phyloP scores from a whole-genome alignment of 2,888 invertebrate species.

The Panzeria rudis region DNA sequence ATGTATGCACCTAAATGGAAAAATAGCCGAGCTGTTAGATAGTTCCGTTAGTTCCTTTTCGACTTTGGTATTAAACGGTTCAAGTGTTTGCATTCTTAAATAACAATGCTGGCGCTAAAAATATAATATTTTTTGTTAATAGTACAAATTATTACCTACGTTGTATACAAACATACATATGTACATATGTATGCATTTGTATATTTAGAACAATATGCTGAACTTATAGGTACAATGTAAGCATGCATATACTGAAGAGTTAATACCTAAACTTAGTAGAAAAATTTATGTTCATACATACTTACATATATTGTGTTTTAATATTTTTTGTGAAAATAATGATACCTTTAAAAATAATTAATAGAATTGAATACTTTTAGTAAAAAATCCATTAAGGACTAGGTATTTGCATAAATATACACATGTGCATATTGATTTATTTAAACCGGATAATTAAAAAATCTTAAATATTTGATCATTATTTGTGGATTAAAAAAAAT shows the following conservation, averaged over 20 bases:
- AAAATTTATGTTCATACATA: neutral
- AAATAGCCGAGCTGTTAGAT: constrained; percentile 17
- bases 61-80: constrained; percentile 53
- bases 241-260: neutral
- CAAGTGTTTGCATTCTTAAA: neutral
- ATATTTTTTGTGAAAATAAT: no score
- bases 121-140: neutral
- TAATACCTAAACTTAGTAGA: neutral
- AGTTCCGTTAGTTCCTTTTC: constrained; percentile 50
- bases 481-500: no score
- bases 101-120: constrained; percentile 10
- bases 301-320: no score
- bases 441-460: no score
- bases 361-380: no score
- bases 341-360: no score
- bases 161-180: neutral
- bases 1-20: no score
- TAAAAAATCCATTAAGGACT: no score
- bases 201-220: neutral
- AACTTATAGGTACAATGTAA: neutral
- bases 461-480: no score
- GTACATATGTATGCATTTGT: neutral
- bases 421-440: no score
- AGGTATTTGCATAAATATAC: no score
- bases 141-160: neutral